phyloP scores from a whole-genome alignment of 2,113 vertebrate genomes.

The Coreoperca whiteheadi region DNA sequence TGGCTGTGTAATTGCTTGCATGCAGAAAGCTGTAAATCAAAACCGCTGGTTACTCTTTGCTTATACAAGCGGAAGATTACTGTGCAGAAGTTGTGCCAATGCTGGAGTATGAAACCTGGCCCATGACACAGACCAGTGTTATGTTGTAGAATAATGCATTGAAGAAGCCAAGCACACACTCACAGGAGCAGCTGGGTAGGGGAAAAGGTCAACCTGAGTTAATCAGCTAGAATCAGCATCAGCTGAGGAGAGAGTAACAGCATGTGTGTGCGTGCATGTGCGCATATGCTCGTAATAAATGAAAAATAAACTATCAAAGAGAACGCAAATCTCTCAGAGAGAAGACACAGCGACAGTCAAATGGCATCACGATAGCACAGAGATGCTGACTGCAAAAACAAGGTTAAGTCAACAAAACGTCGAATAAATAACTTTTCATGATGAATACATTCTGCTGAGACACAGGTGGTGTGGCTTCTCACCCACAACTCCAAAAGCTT shows the following conservation, averaged over 20 bases:
- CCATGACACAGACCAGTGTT: constrained; percentile 38
- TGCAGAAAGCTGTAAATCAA: constrained; percentile 71
- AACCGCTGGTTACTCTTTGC: constrained; percentile 69
- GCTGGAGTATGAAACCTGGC: constrained; percentile 64
- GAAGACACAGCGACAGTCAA: background rate
- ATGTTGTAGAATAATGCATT: constrained; percentile 61
- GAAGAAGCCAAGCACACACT: constrained; percentile 47
- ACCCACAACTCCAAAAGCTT: constrained; percentile 38
- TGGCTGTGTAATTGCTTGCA: constrained; percentile 63
- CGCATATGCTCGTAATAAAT: constrained; percentile 1
- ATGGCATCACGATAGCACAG: constrained; percentile 19
- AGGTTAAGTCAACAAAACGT: constrained; percentile 56
- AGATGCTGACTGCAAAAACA: constrained; percentile 24
- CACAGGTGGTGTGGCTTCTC: constrained; percentile 54
- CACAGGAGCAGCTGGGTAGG: constrained; percentile 77
- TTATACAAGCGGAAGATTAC: constrained; percentile 74
- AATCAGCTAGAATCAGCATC: constrained; percentile 81
- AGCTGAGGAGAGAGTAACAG: constrained; percentile 57
- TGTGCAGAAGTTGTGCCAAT: constrained; percentile 55
- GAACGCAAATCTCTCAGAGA: constrained; percentile 21
- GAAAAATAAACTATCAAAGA: constrained; percentile 58
- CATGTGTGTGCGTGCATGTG: constrained; percentile 20
- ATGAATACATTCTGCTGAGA: constrained; percentile 65
- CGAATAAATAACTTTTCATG: constrained; percentile 48
- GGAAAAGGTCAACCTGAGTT: constrained; percentile 77